phyloP scores from a whole-genome alignment of 1,140 invertebrate species.

The Aleiodes sp. region DNA sequence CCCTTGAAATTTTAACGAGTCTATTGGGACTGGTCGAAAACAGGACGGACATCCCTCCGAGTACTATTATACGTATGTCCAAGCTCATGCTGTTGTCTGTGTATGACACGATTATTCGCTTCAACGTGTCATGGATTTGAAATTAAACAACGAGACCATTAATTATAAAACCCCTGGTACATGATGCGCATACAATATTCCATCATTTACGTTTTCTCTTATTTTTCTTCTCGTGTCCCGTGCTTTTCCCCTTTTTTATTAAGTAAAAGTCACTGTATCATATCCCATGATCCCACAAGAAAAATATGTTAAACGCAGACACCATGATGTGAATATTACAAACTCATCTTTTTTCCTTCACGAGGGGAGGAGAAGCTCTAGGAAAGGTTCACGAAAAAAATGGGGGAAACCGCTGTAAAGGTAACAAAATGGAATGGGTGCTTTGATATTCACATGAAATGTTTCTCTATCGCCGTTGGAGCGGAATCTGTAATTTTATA shows the following conservation, averaged over 20 bases:
- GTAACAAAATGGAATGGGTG: no score
- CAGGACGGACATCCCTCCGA: neutral
- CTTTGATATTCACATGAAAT: no score
- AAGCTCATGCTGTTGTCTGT: neutral
- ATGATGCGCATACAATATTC: no score
- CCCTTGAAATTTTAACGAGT: constrained; percentile 14
- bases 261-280: neutral
- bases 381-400: no score
- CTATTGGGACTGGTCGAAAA: neutral
- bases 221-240: neutral
- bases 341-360: neutral
- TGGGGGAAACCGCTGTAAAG: no score
- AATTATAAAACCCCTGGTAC: no score
- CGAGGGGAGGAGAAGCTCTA: no score
- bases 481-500: no score
- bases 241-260: neutral
- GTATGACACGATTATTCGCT: neutral
- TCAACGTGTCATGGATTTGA: neutral
- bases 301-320: neutral
- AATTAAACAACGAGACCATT: no score
- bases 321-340: no score
- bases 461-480: no score
- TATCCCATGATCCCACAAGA: neutral
- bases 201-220: no score
- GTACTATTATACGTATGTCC: neutral